A percentile compares a stretch with the other conserved stretches of the same genome.
These are phyloP conservation scores for Neodiprion lecontei DNA, from an alignment of 1,140 invertebrate genomes.

Conservation along the genomic window DNA sequence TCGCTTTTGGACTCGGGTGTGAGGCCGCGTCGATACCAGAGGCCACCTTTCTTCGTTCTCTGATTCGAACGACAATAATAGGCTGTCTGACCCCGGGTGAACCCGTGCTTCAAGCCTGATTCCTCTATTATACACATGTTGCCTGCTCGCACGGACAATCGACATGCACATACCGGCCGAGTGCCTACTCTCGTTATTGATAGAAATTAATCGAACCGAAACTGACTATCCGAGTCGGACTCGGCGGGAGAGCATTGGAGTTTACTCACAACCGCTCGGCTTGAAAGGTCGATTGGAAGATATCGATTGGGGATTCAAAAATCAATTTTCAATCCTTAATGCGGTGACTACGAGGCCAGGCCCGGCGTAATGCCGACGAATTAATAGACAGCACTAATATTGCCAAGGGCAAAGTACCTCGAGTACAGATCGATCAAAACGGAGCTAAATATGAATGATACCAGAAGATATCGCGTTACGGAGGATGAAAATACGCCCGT, in stretches of 20 bases:
- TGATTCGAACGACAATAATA: constrained; percentile 23
- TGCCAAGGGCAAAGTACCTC: not conserved
- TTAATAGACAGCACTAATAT: too few relatives aligned
- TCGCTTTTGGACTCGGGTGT: constrained; percentile 13
- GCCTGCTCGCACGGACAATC: not conserved
- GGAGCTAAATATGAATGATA: not conserved
- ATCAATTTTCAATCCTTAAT: too few relatives aligned
- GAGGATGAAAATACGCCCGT: not conserved
- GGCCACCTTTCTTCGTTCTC: constrained; percentile 13
- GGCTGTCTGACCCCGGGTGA: constrained; percentile 19
- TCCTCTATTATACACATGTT: constrained; percentile 7
- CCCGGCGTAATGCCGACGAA: too few relatives aligned
- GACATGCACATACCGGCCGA: not conserved
- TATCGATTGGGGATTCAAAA: not conserved
- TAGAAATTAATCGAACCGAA: not conserved
- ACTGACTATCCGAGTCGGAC: not conserved
- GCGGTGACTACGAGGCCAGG: too few relatives aligned
- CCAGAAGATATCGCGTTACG: not conserved
- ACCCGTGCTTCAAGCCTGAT: constrained; percentile 1
- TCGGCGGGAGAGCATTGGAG: not conserved
- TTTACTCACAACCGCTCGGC: not conserved
- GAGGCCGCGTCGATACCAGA: constrained; percentile 40
- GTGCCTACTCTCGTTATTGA: not conserved
- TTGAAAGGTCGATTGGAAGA: not conserved
- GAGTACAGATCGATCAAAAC: constrained; percentile 4